A percentile compares a stretch with the other conserved stretches of the same genome.
These are phyloP conservation scores for Antedon bifida DNA, from an alignment of 35 echinoderm and acorn worm genomes.

Conservation along the genomic window DNA sequence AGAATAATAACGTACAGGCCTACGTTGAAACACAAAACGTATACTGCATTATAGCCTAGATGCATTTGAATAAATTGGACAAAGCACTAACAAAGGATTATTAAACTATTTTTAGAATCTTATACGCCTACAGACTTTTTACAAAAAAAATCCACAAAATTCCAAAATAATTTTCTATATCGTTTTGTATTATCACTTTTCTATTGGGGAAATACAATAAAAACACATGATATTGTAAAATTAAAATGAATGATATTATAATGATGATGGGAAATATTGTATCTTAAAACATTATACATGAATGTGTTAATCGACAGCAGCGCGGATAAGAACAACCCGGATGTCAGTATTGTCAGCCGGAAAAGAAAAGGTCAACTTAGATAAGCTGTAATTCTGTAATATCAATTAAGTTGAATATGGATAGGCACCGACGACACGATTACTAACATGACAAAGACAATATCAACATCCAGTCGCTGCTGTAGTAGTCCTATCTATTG, in stretches of 20 bases:
- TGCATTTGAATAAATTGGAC: neutral
- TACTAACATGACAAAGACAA: neutral
- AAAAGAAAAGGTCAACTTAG: neutral
- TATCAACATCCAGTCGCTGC: neutral
- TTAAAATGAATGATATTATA: too few relatives aligned
- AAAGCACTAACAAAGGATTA: neutral
- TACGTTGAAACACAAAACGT: too few relatives aligned
- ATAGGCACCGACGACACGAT: neutral
- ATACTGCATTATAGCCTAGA: too few relatives aligned
- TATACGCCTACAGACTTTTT: neutral
- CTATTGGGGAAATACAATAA: too few relatives aligned
- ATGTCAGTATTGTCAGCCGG: neutral
- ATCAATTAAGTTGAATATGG: neutral
- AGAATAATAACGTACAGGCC: too few relatives aligned
- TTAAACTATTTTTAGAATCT: neutral
- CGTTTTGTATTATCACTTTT: too few relatives aligned
- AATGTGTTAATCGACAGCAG: neutral
- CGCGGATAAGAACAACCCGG: neutral
- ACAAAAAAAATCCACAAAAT: too few relatives aligned
- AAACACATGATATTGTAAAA: too few relatives aligned
- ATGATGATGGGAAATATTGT: too few relatives aligned
- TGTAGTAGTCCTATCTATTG: too few relatives aligned
- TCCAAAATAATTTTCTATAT: neutral
- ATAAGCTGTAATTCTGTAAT: neutral
- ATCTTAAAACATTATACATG: too few relatives aligned